Evolutionary conservation across 2,113 vertebrate species (phyloP).

Genomic region (Empidonax traillii): DNA sequence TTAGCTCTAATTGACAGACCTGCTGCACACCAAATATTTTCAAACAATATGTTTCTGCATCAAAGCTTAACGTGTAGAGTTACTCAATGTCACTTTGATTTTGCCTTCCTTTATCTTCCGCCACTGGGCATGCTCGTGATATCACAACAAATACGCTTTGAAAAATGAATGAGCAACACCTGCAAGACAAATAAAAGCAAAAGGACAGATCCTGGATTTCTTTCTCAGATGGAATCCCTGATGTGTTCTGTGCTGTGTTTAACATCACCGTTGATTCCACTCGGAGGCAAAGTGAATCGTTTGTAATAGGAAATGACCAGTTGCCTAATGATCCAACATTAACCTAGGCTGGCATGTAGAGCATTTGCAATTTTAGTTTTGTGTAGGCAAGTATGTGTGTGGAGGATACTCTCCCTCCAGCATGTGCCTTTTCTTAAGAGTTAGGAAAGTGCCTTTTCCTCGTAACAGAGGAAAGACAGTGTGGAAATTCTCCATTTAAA

Average conservation of each 20-base stretch:
- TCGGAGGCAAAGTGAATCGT: background rate
- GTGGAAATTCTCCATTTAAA: background rate
- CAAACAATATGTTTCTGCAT: conserved; percentile 54
- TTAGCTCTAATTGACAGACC: conserved; percentile 65
- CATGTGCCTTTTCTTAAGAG: background rate
- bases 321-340: background rate
- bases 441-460: background rate
- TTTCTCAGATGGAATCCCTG: background rate
- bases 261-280: background rate
- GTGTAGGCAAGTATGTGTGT: background rate
- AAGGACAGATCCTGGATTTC: background rate
- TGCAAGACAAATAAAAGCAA: conserved; percentile 39
- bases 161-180: conserved; percentile 54
- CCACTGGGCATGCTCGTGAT: conserved; percentile 39
- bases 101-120: conserved; percentile 28
- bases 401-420: background rate
- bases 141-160: background rate
- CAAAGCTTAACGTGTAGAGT: conserved; percentile 54
- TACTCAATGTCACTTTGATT: conserved; percentile 67
- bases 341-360: background rate
- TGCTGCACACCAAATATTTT: conserved; percentile 57
- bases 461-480: background rate
- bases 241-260: background rate
- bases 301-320: background rate
- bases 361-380: background rate